Conservation (phyloP, 2,888 invertebrate genomes). For the Harpagoxenus sublaevis region DNA sequence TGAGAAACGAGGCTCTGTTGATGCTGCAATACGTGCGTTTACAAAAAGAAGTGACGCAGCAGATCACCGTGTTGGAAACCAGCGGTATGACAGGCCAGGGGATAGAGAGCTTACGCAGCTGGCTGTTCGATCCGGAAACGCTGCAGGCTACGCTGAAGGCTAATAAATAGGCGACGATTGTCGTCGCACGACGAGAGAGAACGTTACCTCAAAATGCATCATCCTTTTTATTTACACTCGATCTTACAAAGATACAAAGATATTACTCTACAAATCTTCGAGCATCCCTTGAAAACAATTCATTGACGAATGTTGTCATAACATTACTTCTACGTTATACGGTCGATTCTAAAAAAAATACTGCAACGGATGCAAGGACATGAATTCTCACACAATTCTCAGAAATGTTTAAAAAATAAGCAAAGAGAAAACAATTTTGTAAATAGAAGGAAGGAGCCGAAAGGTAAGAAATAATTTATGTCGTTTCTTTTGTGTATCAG, state of each 20-base stretch:
- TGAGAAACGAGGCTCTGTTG: conserved; percentile 94
- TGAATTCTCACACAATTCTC: not conserved
- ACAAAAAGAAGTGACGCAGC: conserved; percentile 90
- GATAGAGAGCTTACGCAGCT: conserved; percentile 89
- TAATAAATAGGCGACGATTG: conserved; percentile 59
- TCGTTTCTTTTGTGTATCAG: conserved; percentile 36
- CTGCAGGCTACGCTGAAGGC: conserved; percentile 67
- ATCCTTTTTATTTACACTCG: conserved; percentile 72
- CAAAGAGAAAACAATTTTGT: not conserved
- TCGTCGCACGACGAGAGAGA: not conserved
- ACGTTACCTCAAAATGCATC: conserved; percentile 57
- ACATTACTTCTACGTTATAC: conserved; percentile 12
- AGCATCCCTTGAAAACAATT: conserved; percentile 31
- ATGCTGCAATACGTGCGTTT: conserved; percentile 93
- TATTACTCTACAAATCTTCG: conserved; percentile 50
- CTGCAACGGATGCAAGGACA: not conserved
- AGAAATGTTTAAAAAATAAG: not conserved
- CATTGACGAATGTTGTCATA: conserved; percentile 1
- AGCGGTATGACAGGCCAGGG: conserved; percentile 92
- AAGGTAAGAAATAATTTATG: not conserved
- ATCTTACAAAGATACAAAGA: conserved; percentile 77
- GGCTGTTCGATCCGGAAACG: conserved; percentile 86
- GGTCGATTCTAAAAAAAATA: conserved; percentile 5
- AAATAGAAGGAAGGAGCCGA: not conserved
- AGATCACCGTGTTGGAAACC: conserved; percentile 91